Evolutionary conservation across 2,888 invertebrate species (phyloP).

Genomic region (Protophormia terraenovae): DNA sequence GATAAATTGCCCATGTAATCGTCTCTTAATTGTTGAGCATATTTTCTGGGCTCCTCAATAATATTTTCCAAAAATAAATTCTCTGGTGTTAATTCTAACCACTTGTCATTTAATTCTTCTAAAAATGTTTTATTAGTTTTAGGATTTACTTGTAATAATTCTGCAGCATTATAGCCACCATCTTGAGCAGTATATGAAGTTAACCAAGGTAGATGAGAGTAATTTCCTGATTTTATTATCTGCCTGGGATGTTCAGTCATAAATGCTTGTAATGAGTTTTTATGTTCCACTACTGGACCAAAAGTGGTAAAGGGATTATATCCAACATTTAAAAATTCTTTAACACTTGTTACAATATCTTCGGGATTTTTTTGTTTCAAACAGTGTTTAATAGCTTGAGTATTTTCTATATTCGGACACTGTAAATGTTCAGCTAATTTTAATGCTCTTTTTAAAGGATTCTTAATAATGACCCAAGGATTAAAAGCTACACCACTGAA

Average conservation of each 20-base stretch:
- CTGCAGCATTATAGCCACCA: slow-evolving; percentile 86
- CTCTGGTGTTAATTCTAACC: slow-evolving; percentile 80
- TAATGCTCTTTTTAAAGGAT: slow-evolving; percentile 45
- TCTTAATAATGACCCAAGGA: slow-evolving; percentile 64
- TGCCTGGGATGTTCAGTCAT: slow-evolving; percentile 85
- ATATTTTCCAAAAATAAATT: slow-evolving; percentile 66
- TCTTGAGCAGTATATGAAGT: slow-evolving; percentile 86
- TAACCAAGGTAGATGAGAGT: slow-evolving; percentile 85
- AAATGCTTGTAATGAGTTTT: slow-evolving; percentile 81
- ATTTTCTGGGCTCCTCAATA: not conserved
- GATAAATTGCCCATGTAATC: slow-evolving; percentile 80
- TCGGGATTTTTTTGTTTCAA: slow-evolving; percentile 84
- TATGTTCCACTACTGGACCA: slow-evolving; percentile 86
- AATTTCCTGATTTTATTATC: slow-evolving; percentile 82
- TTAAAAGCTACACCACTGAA: slow-evolving; percentile 67
- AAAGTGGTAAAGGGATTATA: slow-evolving; percentile 88
- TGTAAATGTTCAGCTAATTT: slow-evolving; percentile 57
- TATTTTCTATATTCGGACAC: slow-evolving; percentile 35
- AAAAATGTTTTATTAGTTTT: slow-evolving; percentile 78
- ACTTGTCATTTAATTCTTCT: slow-evolving; percentile 81
- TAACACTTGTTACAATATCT: slow-evolving; percentile 82
- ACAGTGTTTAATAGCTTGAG: slow-evolving; percentile 84
- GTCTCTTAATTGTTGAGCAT: slow-evolving; percentile 43
- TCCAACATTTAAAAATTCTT: slow-evolving; percentile 80
- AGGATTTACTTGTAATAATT: slow-evolving; percentile 77